A percentile compares a stretch with the other conserved stretches of the same genome.
phyloP scores from a whole-genome alignment of 64 coral and sea anemone genomes.

The Stichodactyla mertensii region DNA sequence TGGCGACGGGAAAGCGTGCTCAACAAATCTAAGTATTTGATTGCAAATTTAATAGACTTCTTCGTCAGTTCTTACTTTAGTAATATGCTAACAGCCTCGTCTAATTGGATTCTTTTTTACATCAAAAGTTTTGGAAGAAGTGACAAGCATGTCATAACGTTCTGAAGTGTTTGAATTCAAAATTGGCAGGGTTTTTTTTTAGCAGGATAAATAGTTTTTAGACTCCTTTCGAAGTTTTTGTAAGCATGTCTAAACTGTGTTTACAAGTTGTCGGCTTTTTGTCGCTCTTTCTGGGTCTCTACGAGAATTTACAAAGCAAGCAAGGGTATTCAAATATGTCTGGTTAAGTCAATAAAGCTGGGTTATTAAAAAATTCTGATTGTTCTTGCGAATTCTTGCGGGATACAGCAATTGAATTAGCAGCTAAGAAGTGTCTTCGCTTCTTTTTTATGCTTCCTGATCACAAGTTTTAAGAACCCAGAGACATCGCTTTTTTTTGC shows the following conservation, averaged over 20 bases:
- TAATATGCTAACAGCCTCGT: neutral
- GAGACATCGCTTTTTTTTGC: neutral
- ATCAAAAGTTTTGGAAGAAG: neutral
- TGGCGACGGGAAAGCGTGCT: neutral
- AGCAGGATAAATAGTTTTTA: neutral
- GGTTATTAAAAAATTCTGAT: constrained; percentile 18
- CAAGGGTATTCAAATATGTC: constrained; percentile 1
- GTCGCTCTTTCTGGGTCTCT: neutral
- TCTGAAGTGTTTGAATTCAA: neutral
- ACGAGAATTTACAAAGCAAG: constrained; percentile 9
- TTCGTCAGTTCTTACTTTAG: neutral
- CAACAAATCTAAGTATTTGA: neutral
- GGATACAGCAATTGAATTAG: neutral
- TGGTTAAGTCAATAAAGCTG: constrained; percentile 1
- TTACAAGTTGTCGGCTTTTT: constrained; percentile 20
- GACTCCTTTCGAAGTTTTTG: neutral
- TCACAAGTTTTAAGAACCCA: neutral
- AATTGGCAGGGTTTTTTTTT: neutral
- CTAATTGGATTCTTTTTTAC: neutral
- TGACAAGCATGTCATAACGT: neutral
- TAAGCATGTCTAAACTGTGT: neutral
- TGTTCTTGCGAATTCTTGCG: neutral
- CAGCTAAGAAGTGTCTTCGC: neutral
- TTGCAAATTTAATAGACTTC: neutral
- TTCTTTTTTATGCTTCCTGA: neutral